phyloP scores from a whole-genome alignment of 37 sponge, comb jelly and placozoan species.

The Bolinopsis microptera region DNA sequence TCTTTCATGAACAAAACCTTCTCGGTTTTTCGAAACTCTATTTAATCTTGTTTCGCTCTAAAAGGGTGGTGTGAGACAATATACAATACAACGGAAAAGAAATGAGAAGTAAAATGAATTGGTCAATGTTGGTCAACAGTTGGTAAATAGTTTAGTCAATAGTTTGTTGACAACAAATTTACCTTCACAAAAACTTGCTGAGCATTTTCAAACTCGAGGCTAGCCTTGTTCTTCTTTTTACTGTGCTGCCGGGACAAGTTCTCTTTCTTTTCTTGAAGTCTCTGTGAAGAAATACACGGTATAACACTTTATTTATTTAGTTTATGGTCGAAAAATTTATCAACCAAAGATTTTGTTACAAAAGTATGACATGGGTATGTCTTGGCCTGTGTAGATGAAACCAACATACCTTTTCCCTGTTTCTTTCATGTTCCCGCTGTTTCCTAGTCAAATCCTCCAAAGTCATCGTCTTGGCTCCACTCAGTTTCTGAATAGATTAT shows the following conservation, averaged over 20 bases:
- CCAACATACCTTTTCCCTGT: conserved; percentile 27
- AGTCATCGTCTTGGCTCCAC: neutral
- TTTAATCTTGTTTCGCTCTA: neutral
- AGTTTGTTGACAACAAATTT: neutral
- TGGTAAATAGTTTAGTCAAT: neutral
- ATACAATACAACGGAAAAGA: neutral
- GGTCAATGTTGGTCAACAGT: too few relatives aligned
- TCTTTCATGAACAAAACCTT: neutral
- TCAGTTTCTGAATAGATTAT: conserved; percentile 2
- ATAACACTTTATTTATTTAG: too few relatives aligned
- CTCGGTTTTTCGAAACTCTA: neutral
- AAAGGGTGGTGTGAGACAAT: neutral
- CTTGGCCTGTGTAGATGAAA: too few relatives aligned
- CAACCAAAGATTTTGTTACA: too few relatives aligned
- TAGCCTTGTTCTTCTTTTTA: neutral
- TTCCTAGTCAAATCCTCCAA: neutral
- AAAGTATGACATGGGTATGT: too few relatives aligned
- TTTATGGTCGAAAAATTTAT: too few relatives aligned
- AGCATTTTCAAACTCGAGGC: neutral
- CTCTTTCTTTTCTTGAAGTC: neutral
- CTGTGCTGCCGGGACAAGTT: neutral
- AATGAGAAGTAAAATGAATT: too few relatives aligned
- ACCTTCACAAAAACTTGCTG: neutral
- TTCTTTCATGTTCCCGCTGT: neutral
- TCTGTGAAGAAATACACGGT: too few relatives aligned